A percentile compares a stretch with the other conserved stretches of the same genome.
Conservation (phyloP, 2,113 vertebrate species). For the Zosterops lateralis region DNA sequence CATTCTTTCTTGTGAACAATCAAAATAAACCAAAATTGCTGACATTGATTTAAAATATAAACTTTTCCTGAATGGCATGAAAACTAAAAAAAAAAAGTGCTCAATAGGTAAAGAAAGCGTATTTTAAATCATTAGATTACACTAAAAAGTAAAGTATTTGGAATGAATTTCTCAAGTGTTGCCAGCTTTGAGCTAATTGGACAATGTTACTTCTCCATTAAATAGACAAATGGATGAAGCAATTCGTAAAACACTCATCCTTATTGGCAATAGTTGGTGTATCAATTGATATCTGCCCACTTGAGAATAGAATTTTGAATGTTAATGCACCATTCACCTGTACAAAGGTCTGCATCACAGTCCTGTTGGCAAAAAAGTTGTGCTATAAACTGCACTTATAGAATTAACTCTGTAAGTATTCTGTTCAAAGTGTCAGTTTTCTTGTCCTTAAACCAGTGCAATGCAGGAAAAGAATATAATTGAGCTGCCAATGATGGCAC, state of each 20-base stretch:
- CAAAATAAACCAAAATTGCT: background rate
- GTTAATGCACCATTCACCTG: background rate
- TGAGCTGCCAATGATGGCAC: background rate
- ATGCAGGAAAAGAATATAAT: background rate
- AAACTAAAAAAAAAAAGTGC: background rate
- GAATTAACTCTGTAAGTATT: background rate
- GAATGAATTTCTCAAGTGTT: background rate
- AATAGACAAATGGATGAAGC: background rate
- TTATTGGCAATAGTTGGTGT: background rate
- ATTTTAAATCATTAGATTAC: background rate
- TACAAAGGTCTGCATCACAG: background rate
- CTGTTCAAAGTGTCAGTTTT: background rate
- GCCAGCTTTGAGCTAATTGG: background rate
- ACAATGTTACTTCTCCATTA: background rate
- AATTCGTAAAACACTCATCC: background rate
- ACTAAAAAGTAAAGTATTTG: background rate
- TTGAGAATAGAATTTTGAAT: background rate
- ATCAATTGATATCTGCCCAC: background rate
- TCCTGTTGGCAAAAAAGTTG: background rate
- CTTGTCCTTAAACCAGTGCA: background rate
- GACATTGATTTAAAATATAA: background rate
- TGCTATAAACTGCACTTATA: background rate
- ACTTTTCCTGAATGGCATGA: background rate
- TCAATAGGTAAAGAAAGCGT: background rate
- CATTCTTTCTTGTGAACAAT: background rate